Base-by-base conservation (phyloP, 2,113 vertebrate genomes). In the Nibea albiflora region DNA sequence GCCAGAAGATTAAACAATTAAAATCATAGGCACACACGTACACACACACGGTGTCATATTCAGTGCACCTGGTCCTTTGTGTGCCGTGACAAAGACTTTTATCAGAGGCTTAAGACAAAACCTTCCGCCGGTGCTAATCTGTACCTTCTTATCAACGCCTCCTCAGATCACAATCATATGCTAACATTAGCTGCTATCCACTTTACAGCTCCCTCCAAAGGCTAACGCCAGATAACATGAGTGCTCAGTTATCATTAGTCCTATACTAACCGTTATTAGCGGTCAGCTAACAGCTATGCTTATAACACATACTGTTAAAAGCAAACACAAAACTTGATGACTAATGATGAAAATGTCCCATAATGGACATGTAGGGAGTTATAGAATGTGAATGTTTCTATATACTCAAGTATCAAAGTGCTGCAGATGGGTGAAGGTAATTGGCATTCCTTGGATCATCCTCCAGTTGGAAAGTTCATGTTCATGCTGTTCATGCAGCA, bases 1-100 rank as follows among this genome's bases (percentile, higher is more conserved):
- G 11, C 22, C n/a, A 54, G 11, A 46, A 14, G 14, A 46, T 15
- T 14, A 46, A 4, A 14, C 3, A 4, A 46, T 46, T 14, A 46
- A 39, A 39, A 39, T 39, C 35, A 39, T 7, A 39, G 35, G 8
- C 35, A 39, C 35, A 39, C 35, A 9, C 35, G 8, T 1, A 9
- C 35, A 39, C 35, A 39, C 7, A 39, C 35, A 39, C 35, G 8
- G 44, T 46, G 66, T 85, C 31, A 62, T 63, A 65, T 58, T 52
- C 61, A 49, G 56, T 65, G 68, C 85, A 88, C 88, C 83, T 78
- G 76, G 71, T 66, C 58, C 77, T 78, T 87, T 89, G 67, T 87
- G 65, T 67, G 50, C 44, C 19, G 11, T 77, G 69, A 87, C 52
- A 65, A 80, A 89, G 85, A 81, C 70, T 83, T 79, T 64, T 80